A percentile compares a stretch with the other conserved stretches of the same genome.
phyloP scores from a whole-genome alignment of 2,797 vertebrate species.

The Diplodus puntazzo region DNA sequence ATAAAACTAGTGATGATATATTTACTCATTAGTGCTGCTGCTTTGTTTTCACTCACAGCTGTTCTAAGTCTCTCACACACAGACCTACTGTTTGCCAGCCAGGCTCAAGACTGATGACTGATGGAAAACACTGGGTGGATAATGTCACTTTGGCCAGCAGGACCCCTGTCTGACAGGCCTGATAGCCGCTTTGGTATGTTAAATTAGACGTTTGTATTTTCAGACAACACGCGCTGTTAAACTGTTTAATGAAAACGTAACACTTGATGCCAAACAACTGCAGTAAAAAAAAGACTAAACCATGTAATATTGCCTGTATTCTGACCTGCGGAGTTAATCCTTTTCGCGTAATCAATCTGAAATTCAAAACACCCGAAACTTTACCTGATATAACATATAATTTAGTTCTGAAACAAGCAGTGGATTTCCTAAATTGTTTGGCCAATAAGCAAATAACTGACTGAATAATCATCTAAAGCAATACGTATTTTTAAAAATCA shows the following conservation, averaged over 20 bases:
- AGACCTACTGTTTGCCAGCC: background rate
- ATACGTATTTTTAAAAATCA: background rate
- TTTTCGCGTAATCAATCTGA: background rate
- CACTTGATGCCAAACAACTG: background rate
- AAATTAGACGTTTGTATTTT: constrained; percentile 7
- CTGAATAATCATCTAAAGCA: background rate
- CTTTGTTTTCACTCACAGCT: constrained; percentile 28
- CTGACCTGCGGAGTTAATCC: background rate
- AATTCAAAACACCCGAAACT: background rate
- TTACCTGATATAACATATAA: background rate
- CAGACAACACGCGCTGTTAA: background rate
- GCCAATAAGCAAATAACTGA: background rate
- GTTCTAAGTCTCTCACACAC: background rate
- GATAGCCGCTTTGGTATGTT: constrained; percentile 29
- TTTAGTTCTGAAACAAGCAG: background rate
- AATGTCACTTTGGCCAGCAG: too few species aligned
- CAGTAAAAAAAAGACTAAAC: background rate
- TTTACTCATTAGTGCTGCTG: constrained; percentile 20
- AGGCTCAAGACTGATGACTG: background rate
- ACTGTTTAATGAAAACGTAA: background rate
- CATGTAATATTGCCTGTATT: background rate
- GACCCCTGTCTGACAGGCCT: constrained; percentile 10
- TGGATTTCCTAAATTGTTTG: background rate
- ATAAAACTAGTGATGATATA: constrained; percentile 11
- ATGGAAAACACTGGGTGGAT: background rate